Evolutionary conservation across 2,797 vertebrate species (phyloP).

Genomic region (Tamandua tetradactyla): DNA sequence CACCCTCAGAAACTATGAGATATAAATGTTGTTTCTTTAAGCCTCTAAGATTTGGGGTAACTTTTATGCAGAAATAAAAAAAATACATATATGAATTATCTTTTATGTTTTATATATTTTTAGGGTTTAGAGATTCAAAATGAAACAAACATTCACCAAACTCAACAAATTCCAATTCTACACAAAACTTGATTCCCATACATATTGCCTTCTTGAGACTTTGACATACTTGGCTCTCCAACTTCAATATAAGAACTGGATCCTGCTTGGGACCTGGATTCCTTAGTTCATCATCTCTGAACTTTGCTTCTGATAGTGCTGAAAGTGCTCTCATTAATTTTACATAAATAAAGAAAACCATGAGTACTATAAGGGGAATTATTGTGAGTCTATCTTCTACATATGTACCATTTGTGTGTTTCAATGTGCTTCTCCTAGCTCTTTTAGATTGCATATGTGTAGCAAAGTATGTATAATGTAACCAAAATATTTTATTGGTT

Average conservation of each 20-base stretch:
- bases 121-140: not conserved
- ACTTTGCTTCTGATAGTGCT: not conserved
- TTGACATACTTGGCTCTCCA: not conserved
- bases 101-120: not conserved
- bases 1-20: not conserved
- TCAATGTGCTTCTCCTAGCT: not conserved
- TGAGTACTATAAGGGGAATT: not conserved
- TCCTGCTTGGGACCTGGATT: not conserved
- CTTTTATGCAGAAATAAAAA: not conserved
- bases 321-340: not conserved
- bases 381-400: not conserved
- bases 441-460: not conserved
- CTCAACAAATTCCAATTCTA: not conserved
- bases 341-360: not conserved
- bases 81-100: not conserved
- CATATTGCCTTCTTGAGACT: not conserved
- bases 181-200: not conserved
- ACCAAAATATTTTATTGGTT: not conserved
- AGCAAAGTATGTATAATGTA: not conserved
- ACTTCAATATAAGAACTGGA: not conserved
- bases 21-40: not conserved
- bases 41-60: not conserved
- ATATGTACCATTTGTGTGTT: not conserved
- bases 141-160: not conserved
- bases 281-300: not conserved